Evolutionary conservation across 2,888 invertebrate genomes (phyloP).

Genomic region (Matsumyia berberina): DNA sequence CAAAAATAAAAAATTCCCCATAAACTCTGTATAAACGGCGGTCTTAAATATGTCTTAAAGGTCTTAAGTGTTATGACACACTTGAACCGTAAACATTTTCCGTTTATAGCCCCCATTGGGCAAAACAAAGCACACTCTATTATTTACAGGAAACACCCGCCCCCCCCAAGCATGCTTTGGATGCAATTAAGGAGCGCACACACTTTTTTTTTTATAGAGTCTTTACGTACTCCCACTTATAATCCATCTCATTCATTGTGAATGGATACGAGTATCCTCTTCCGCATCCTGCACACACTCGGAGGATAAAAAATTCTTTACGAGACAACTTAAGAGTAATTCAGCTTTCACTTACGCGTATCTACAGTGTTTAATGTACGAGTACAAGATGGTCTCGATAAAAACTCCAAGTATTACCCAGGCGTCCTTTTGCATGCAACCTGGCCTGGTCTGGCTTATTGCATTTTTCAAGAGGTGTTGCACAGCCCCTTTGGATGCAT

Average conservation of each 20-base stretch:
- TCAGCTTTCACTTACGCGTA: slow-evolving; percentile 7
- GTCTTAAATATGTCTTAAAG: too few species aligned
- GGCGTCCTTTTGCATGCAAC: not conserved
- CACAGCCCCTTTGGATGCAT: slow-evolving; percentile 2
- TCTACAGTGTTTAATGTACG: slow-evolving; percentile 34
- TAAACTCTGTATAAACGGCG: too few species aligned
- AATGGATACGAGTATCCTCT: not conserved
- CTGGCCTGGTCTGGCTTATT: slow-evolving; percentile 3
- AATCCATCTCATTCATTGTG: slow-evolving; percentile 11
- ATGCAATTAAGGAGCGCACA: slow-evolving; percentile 53
- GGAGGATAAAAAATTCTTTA: slow-evolving; percentile 37
- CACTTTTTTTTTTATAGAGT: slow-evolving; percentile 31
- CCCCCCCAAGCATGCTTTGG: slow-evolving; percentile 29
- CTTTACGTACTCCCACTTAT: slow-evolving; percentile 10
- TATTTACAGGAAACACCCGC: slow-evolving; percentile 59
- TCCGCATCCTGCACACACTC: slow-evolving; percentile 2
- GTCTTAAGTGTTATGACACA: slow-evolving; percentile 12
- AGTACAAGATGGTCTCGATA: slow-evolving; percentile 32
- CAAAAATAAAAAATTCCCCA: too few species aligned
- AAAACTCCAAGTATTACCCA: slow-evolving; percentile 27
- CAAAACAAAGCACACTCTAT: slow-evolving; percentile 2
- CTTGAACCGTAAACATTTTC: not conserved
- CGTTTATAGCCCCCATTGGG: not conserved
- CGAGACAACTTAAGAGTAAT: slow-evolving; percentile 38
- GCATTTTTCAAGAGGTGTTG: slow-evolving; percentile 29